Conservation (phyloP, 1,140 invertebrate genomes). For the Lamellibrachia luymesi region DNA sequence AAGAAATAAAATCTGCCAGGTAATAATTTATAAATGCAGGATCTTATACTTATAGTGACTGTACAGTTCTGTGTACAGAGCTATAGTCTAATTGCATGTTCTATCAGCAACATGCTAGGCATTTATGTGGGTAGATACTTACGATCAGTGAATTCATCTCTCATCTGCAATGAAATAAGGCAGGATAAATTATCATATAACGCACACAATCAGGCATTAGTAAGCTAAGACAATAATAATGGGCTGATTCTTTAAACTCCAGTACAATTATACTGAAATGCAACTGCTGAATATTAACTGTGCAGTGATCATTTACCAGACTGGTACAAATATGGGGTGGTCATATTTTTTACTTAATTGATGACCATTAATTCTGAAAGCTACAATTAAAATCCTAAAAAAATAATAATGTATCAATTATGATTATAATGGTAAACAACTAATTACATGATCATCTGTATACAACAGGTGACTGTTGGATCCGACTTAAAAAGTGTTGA, state of each 20-base stretch:
- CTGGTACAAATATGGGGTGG: too few relatives aligned
- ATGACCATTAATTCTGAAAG: background rate
- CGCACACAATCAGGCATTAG: background rate
- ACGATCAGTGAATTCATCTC: slow-evolving; percentile 78
- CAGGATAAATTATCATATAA: background rate
- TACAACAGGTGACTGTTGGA: too few relatives aligned
- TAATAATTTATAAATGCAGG: slow-evolving; percentile 17
- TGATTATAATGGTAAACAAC: too few relatives aligned
- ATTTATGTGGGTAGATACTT: slow-evolving; percentile 53
- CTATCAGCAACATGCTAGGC: too few relatives aligned
- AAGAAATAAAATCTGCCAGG: background rate
- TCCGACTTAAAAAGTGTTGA: too few relatives aligned
- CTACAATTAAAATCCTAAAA: too few relatives aligned
- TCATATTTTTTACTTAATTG: background rate
- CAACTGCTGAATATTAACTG: background rate
- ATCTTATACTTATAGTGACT: background rate
- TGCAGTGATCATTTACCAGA: background rate
- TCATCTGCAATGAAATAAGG: slow-evolving; percentile 57
- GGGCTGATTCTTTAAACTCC: slow-evolving; percentile 9
- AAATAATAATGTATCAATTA: too few relatives aligned
- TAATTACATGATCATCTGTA: too few relatives aligned
- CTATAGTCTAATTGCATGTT: too few relatives aligned
- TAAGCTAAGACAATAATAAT: background rate
- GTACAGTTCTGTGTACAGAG: too few relatives aligned
- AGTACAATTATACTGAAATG: background rate